A percentile compares a stretch with the other conserved stretches of the same genome.
phyloP scores from a whole-genome alignment of 2,113 vertebrate species.

The Fregetta grallaria region DNA sequence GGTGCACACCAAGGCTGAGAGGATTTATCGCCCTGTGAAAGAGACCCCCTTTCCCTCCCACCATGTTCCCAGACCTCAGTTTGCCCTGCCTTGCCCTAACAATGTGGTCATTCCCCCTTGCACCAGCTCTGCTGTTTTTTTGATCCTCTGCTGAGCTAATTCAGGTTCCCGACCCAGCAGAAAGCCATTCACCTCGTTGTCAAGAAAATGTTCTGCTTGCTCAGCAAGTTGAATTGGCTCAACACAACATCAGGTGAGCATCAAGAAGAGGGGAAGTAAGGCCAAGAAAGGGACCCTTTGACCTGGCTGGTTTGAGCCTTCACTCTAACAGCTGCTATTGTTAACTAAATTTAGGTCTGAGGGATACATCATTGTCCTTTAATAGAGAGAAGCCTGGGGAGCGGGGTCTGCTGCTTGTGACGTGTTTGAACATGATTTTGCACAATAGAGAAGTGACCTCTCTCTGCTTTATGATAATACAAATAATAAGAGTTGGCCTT shows the following conservation, averaged over 20 bases:
- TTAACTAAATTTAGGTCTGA: constrained; percentile 49
- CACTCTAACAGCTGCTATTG: constrained; percentile 12
- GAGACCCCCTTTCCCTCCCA: background rate
- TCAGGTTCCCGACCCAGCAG: background rate
- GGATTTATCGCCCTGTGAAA: background rate
- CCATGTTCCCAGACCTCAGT: background rate
- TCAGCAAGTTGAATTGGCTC: background rate
- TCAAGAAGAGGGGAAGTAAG: background rate
- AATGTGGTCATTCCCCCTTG: background rate
- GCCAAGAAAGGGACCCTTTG: background rate
- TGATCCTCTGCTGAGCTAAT: background rate
- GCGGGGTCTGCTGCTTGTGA: accelerated
- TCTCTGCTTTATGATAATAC: background rate
- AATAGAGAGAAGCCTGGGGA: background rate
- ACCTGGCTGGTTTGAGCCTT: background rate
- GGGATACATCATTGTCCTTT: background rate
- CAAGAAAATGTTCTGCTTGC: background rate
- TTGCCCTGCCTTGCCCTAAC: background rate
- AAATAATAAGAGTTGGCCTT: background rate
- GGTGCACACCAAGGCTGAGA: accelerated
- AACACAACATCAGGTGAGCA: constrained; percentile 1
- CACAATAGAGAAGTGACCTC: constrained; percentile 17
- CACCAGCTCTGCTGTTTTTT: background rate
- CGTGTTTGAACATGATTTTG: background rate
- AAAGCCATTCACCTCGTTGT: background rate